Evolutionary conservation across 2,888 invertebrate species (phyloP), one percentile per base, ranked within the genome.

Genomic region (Drosophila vallismaia): DNA sequence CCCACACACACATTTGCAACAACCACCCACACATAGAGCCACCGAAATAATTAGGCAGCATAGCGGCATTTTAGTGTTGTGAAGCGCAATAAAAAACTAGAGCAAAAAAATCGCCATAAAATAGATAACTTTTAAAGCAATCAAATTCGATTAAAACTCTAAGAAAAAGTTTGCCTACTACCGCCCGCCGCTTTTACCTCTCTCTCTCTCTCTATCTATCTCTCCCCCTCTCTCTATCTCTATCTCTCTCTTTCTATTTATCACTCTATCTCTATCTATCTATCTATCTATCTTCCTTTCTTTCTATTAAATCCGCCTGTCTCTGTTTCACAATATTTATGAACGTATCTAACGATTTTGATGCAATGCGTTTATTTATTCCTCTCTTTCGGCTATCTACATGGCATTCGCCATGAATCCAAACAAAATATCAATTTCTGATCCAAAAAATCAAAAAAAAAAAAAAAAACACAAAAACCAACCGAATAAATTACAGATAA

Each of bases 401-500:
- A 66, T 66, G 51, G 46, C 24, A 51, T 52, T 48, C 44, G 53
- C 40, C 36, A 50, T 40, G 31, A 51, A 46, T 4, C 12, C 19
- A 24, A 36, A 57, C n/a, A 24, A 28, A 10, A 24, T 14, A 44
- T 31, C 9, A 6, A 44, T 58, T 50, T 42, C n/a, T 57, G 51
- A 46, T 33, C 14, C 9, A 38, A 48, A 36, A 63, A 50, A 28
- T 29, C 28, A 49, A n/a, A 44, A 28, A 28, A 38, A 40, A 48
- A 36, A 63, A 49, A 24, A 31, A 49, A 49, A 36, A 36, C 3
- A 36, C n/a, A 36, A n/a, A 36, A 33, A 69, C 31, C 48, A 71
- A 71, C 24, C 54, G 49, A 54, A 70, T 55, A 70, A 71, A 62
- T 95, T 93, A 93, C 94, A 98, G 98, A 98, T 94, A 98, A 98